Conservation (phyloP, 2,888 invertebrate genomes). For the Netelia melanura region DNA sequence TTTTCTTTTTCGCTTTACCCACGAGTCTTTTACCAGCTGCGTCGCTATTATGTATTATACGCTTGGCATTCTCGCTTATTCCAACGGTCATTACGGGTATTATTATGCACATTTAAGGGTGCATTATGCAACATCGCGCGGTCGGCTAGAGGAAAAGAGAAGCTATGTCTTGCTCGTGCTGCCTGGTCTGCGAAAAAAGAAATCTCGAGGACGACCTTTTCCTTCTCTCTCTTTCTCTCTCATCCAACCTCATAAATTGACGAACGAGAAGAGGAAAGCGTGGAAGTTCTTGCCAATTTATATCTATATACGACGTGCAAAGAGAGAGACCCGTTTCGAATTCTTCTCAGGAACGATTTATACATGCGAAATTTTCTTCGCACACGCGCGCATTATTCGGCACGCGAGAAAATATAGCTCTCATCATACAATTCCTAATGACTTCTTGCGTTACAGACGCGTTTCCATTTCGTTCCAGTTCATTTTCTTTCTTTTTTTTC, state of each 20-base stretch:
- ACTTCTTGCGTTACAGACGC: constrained; percentile 17
- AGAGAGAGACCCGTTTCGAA: constrained; percentile 23
- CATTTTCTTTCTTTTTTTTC: background rate
- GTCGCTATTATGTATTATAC: constrained; percentile 31
- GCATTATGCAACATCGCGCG: constrained; percentile 52
- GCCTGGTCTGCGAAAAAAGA: constrained; percentile 32
- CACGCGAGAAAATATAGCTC: constrained; percentile 50
- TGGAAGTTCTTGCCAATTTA: constrained; percentile 21
- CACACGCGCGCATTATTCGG: constrained; percentile 33
- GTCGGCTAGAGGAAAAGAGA: constrained; percentile 13
- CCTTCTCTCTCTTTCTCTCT: constrained; percentile 3
- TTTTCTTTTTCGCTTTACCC: constrained; percentile 26
- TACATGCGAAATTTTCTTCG: constrained; percentile 26
- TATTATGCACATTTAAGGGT: constrained; percentile 57
- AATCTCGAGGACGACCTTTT: constrained; percentile 56
- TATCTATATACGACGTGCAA: constrained; percentile 5
- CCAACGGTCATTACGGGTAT: constrained; percentile 54
- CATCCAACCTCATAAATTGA: constrained; percentile 53
- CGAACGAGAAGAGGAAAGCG: constrained; percentile 43
- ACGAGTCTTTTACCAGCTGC: constrained; percentile 24
- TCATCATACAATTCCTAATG: constrained; percentile 36
- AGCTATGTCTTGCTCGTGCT: background rate
- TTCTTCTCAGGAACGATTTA: constrained; percentile 30
- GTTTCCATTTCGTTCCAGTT: constrained; percentile 11
- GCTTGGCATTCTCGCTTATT: constrained; percentile 36